Percentiles rank a stretch among this genome's conserved stretches.
Conservation (phyloP, 2,888 invertebrate genomes). For the Lypha dubia region DNA sequence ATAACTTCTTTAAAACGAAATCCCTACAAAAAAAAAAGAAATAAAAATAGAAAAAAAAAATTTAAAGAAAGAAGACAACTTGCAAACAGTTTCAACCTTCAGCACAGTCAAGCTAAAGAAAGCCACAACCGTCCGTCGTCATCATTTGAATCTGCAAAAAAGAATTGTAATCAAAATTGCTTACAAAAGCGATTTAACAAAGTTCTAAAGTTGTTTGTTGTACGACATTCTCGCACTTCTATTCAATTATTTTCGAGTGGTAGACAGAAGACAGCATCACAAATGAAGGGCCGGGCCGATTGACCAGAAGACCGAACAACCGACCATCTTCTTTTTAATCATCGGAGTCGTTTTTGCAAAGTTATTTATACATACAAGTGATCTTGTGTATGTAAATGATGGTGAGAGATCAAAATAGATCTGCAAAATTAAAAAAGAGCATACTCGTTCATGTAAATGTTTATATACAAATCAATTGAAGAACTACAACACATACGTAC, state of each 20-base stretch:
- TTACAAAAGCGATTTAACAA: slow-evolving; percentile 38
- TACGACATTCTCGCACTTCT: slow-evolving; percentile 63
- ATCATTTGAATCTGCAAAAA: slow-evolving; percentile 50
- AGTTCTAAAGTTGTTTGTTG: slow-evolving; percentile 37
- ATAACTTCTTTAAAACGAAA: slow-evolving; percentile 54
- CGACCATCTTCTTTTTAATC: slow-evolving; percentile 30
- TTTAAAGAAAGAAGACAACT: slow-evolving; percentile 3
- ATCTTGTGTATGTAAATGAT: slow-evolving; percentile 46
- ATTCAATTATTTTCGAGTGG: slow-evolving; percentile 60
- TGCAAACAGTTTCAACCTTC: background rate
- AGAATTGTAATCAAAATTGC: slow-evolving; percentile 63
- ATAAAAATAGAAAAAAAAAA: slow-evolving; percentile 21
- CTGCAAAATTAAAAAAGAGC: slow-evolving; percentile 53
- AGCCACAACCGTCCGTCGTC: too few species aligned
- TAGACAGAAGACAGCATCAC: slow-evolving; percentile 1
- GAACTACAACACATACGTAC: too few species aligned
- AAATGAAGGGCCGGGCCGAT: slow-evolving; percentile 44
- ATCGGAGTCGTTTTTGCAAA: background rate
- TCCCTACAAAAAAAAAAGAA: background rate
- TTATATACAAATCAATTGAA: slow-evolving; percentile 61
- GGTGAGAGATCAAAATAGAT: slow-evolving; percentile 65
- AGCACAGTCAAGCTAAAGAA: slow-evolving; percentile 4
- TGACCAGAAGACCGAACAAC: background rate
- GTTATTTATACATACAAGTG: slow-evolving; percentile 54
- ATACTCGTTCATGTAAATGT: slow-evolving; percentile 18